Evolutionary conservation across 2,888 invertebrate genomes (phyloP), one percentile per base, ranked within the genome.

Genomic region (Andrena dorsata): DNA sequence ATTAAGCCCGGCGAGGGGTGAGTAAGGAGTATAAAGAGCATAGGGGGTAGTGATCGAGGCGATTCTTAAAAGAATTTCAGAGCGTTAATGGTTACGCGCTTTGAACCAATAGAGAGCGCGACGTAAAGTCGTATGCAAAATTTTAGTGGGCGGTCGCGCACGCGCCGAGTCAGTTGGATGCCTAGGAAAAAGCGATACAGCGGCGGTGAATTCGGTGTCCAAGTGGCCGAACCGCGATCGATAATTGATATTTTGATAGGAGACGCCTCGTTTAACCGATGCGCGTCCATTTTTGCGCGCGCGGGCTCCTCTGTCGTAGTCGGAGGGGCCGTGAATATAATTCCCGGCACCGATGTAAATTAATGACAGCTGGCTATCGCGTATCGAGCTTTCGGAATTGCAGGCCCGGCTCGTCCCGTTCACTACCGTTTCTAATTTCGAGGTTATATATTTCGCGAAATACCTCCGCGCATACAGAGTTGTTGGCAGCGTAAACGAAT

Each of bases 281-380:
- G 53, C 61, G 16, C 28, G 35, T 30, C 28, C 47, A 41, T 72
- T 73, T 73, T 72, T 47, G 10, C 64, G 10, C 13, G 41, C n/a
- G 20, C 56, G 32, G 8, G 35, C 66, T 81, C 32, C 63, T 20
- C 20, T 26, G 35, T 35, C 16, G 41, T 30, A 63, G 32, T 16
- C 70, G 66, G 49, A 56, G 26, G 35, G 63, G 28, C 56, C 16
- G 68, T 64, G 61, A 70, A 71, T 76, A 80, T 80, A 79, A 86
- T 83, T 85, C 84, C 61, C 79, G 23, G 61, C 32, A 49, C 23
- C 76, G 58, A 86, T 84, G 80, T 82, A 84, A 86, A 86, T 84
- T 82, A 86, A 87, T 76, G 71, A 70, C 51, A 26, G 49, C 60
- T 16, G 70, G 26, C 53, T 60, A n/a, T 32, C 51, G 63, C 26